Base-by-base conservation (phyloP, 1,140 invertebrate species). In the Calycopis cecrops region DNA sequence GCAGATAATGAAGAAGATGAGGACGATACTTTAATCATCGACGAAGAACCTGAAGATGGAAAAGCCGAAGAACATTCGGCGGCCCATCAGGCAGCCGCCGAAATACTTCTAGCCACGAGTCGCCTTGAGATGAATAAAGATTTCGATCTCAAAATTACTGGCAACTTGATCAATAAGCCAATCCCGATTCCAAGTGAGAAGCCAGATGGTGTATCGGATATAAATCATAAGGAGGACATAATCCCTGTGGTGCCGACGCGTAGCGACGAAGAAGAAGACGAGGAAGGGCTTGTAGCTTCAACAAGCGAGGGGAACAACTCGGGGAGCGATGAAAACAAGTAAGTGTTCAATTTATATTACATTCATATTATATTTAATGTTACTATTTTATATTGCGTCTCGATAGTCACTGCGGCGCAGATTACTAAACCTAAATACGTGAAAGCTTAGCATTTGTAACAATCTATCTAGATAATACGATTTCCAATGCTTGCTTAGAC, bases 281-380 rank as follows among this genome's bases (percentile, higher is more conserved):
- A 95, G 73, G 93, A 93, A 10, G 88, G 94, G 0, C 89, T 95
- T 0, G 92, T 92, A 0, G 91, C 91, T 21, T 92, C 91, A 37
- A 92, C 92, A 4, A 94, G 93, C 61, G 94, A 94, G 74, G 93
- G 92, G 56, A 94, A 95, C 68, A 92, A 93, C 63, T 94, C 93
- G n/a, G 93, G 94, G 48, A 94, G 93, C 52, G 94, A 95, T 77
- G 93, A 93, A 75, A 93, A 93, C 73, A 90, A 89, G 91, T 92
- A 83, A 88, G 89, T 28, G 21, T 28, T 28, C 2, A 2, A 28
- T 28, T 28, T 28, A 28, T 28, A 28, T 28, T 28, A 28, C 6
- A 28, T 28, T 28, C 2, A 3, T 28, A 28, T 28, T n/a, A n/a
- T n/a, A n/a, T n/a, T n/a, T n/a, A n/a, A n/a, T n/a, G n/a, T n/a